These are phyloP conservation scores for Dilophus febrilis DNA, from an alignment of 2,888 invertebrate species.

Conservation along the genomic window DNA sequence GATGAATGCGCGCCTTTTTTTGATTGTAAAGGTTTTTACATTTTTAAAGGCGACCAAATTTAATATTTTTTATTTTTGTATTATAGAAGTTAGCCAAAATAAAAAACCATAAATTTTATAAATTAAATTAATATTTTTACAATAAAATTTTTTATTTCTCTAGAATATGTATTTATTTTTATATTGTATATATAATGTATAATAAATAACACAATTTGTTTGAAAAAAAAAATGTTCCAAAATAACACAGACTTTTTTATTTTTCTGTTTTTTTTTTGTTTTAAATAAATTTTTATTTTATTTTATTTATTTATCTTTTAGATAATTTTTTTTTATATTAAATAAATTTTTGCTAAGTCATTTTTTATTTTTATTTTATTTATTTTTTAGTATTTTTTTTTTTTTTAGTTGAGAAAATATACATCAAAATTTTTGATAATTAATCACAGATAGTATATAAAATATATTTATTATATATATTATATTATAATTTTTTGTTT, in stretches of 20 bases:
- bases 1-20: too few relatives aligned
- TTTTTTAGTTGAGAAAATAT: constrained; percentile 27
- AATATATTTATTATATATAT: constrained; percentile 17
- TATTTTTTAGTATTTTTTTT: constrained; percentile 7
- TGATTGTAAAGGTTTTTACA: too few relatives aligned
- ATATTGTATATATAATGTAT: too few relatives aligned
- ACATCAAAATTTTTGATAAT: constrained; percentile 34
- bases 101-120: too few relatives aligned
- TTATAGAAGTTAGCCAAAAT: too few relatives aligned
- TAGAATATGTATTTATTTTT: too few relatives aligned
- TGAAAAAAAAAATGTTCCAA: constrained; percentile 14
- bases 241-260: constrained; percentile 16
- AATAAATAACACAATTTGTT: too few relatives aligned
- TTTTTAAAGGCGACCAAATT: too few relatives aligned
- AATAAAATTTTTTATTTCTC: too few relatives aligned
- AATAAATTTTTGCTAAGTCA: constrained; percentile 4
- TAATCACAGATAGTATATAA: constrained; percentile 33
- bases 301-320: constrained; percentile 12
- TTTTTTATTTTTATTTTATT: constrained; percentile 10
- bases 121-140: too few relatives aligned
- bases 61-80: too few relatives aligned
- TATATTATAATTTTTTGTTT: constrained; percentile 7
- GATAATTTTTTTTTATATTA: constrained; percentile 9
- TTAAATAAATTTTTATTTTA: constrained; percentile 16
- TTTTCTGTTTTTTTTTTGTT: constrained; percentile 9